A percentile compares a stretch with the other conserved stretches of the same genome.
Evolutionary conservation across 2,888 invertebrate genomes (phyloP).

Genomic region (Ophonus ardosiacus): DNA sequence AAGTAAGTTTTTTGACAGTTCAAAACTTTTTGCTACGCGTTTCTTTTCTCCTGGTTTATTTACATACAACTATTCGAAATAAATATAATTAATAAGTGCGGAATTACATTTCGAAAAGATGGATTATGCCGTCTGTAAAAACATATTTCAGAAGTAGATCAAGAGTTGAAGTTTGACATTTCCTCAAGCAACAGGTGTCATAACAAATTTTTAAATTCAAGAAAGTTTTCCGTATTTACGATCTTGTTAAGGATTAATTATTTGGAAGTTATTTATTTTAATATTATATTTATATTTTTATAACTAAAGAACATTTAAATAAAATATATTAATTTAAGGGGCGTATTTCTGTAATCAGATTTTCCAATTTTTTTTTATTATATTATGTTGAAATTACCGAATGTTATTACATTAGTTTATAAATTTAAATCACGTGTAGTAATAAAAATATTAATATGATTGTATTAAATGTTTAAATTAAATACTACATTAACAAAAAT

Average conservation of each 20-base stretch:
- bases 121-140: background rate
- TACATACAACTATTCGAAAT: conserved; percentile 6
- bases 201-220: conserved; percentile 17
- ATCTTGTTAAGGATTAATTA: background rate
- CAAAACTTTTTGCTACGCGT: conserved; percentile 56
- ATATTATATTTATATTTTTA: background rate
- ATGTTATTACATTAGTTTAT: conserved; percentile 10
- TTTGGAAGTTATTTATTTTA: conserved; percentile 4
- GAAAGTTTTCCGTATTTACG: background rate
- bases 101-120: background rate
- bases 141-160: conserved; percentile 40
- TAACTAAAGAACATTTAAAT: background rate
- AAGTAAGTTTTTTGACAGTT: conserved; percentile 69
- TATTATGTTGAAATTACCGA: background rate
- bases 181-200: conserved; percentile 51
- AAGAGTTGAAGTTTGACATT: conserved; percentile 51
- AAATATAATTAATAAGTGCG: background rate
- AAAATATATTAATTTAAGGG: conserved; percentile 21
- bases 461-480: background rate
- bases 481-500: too few relatives aligned
- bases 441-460: conserved; percentile 28
- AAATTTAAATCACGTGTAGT: conserved; percentile 14
- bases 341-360: conserved; percentile 15
- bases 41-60: conserved; percentile 13
- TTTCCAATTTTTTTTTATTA: conserved; percentile 5